Base-by-base conservation (phyloP, 2,797 vertebrate genomes). In the Brachymystax lenok region DNA sequence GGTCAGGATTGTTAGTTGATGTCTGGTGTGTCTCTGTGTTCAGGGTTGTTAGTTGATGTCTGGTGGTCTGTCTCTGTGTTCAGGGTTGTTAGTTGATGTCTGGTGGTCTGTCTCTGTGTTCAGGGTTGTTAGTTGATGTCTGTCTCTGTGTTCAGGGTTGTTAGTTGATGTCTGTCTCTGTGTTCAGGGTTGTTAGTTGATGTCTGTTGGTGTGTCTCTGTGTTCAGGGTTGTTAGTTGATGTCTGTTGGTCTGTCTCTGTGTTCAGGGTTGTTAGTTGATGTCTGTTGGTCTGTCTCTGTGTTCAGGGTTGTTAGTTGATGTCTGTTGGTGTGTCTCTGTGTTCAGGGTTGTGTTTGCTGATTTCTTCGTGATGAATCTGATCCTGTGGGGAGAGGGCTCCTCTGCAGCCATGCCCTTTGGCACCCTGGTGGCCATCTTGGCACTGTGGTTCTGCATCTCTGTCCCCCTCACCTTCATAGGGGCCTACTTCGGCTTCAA, bases 281-380 rank as follows among this genome's bases (percentile, higher is more conserved):
- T 21, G 0, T 52, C n/a, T 50, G 0, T 30, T 54, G 46, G 13
- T 66, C 35, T 56, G 14, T 63, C 19, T 63, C 54, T 52, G 14
- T 74, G 33, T 4, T 40, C 40, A 40, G 40, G 40, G 40, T 40
- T 2, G 40, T 8, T 10, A 0, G 40, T 1, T 5, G 17, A 40
- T 30, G 0, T 52, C n/a, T 50, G 52, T 54, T 14, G 30, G 6
- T 69, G 17, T 54, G 2, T n/a, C 30, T 50, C 10, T 46, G 61
- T 3, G 21, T 17, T 7, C 86, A 98, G 97, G 74, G 96, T 98
- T 78, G 96, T 97, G 1, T 98, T 98, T 94, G 96, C 96, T 0
- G 96, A 98, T 88, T 98, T 98, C 92, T 98, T 98, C 64, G 90
- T 97, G 83, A 98, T 98, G 96, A 98, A 97, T 87, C 91, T 98